phyloP scores from a whole-genome alignment of 1,140 invertebrate species.

The Nymphalis io region DNA sequence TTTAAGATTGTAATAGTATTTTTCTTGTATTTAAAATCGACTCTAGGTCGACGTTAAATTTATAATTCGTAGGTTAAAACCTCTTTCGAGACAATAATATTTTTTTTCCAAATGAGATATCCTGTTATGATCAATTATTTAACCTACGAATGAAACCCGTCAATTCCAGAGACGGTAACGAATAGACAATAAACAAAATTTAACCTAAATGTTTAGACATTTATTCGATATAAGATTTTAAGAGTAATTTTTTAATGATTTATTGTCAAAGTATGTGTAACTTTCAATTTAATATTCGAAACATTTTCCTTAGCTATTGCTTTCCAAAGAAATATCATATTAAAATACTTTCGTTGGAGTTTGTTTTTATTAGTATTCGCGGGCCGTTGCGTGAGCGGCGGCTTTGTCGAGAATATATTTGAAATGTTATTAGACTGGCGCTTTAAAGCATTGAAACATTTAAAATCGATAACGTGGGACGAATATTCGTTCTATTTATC shows the following conservation, averaged over 20 bases:
- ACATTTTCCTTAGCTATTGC: not conserved
- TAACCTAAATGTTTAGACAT: slow-evolving; percentile 21
- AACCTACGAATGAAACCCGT: slow-evolving; percentile 44
- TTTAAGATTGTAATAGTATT: slow-evolving; percentile 30
- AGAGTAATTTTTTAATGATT: slow-evolving; percentile 2
- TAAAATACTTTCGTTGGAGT: slow-evolving; percentile 1
- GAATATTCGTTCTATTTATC: not conserved
- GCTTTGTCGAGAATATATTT: slow-evolving; percentile 41
- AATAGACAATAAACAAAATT: slow-evolving; percentile 49
- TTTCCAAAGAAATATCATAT: slow-evolving; percentile 3
- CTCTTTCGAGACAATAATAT: slow-evolving; percentile 34
- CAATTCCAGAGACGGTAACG: slow-evolving; percentile 65
- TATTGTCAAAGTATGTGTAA: slow-evolving; percentile 4
- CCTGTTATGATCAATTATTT: slow-evolving; percentile 52
- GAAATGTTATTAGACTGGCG: not conserved
- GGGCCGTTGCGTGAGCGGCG: slow-evolving; percentile 48
- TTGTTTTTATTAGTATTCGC: slow-evolving; percentile 28
- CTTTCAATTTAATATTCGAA: slow-evolving; percentile 6
- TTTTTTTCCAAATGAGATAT: slow-evolving; percentile 12
- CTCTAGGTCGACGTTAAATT: slow-evolving; percentile 32
- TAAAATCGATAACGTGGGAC: not conserved
- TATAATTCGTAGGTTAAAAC: slow-evolving; percentile 43
- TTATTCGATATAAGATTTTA: slow-evolving; percentile 21
- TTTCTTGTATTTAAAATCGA: slow-evolving; percentile 19
- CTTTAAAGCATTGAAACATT: not conserved